Percentiles rank a stretch among this genome's conserved stretches.
Evolutionary conservation across 2,797 vertebrate genomes (phyloP).

Genomic region (Sebastes melanostomus): DNA sequence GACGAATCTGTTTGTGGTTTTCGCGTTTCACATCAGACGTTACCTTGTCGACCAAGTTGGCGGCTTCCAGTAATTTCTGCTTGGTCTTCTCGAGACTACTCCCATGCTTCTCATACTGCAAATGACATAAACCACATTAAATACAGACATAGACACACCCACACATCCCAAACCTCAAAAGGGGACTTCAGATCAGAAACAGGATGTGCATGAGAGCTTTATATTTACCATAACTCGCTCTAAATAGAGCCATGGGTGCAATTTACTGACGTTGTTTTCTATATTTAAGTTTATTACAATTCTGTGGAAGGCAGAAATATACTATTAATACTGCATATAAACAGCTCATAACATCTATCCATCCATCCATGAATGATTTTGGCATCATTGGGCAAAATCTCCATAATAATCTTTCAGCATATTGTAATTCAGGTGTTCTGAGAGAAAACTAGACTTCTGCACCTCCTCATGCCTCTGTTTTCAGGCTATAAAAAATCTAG

Average conservation of each 20-base stretch:
- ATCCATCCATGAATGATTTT: no score
- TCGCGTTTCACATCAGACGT: background rate
- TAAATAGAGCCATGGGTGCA: background rate
- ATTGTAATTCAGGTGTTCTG: no score
- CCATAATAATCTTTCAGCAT: no score
- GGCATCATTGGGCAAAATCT: no score
- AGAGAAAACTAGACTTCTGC: no score
- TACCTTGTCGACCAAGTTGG: slow-evolving; percentile 98
- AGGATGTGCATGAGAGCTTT: slow-evolving; percentile 18
- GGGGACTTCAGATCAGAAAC: background rate
- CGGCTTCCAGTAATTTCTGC: slow-evolving; percentile 89
- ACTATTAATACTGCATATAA: background rate
- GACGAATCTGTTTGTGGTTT: background rate
- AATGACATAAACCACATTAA: slow-evolving; percentile 34
- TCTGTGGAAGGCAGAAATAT: background rate
- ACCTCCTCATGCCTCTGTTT: no score
- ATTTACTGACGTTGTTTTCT: background rate
- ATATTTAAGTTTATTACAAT: background rate
- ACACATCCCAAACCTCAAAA: background rate
- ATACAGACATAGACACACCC: slow-evolving; percentile 11
- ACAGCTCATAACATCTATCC: background rate
- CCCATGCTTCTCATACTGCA: slow-evolving; percentile 90
- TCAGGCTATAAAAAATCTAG: no score
- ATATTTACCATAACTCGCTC: background rate
- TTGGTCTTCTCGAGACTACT: slow-evolving; percentile 82